Evolutionary conservation across 2,888 invertebrate species (phyloP).

Genomic region (Acanthosepion lycidas): DNA sequence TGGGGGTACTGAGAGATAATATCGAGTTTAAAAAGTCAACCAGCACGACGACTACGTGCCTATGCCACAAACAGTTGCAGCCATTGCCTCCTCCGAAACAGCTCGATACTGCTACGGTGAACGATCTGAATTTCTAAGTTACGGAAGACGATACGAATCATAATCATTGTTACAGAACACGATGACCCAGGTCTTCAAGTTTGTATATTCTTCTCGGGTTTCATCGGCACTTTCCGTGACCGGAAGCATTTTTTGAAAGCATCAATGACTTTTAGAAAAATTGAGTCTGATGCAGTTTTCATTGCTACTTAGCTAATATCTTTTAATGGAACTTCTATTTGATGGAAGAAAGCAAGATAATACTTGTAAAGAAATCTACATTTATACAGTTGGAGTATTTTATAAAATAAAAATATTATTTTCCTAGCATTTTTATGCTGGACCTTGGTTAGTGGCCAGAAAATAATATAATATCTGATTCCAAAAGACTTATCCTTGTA

Average conservation of each 20-base stretch:
- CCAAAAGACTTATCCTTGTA: too few species aligned
- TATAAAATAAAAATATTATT: too few species aligned
- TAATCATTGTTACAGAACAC: background rate
- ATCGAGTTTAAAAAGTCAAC: background rate
- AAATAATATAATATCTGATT: too few species aligned
- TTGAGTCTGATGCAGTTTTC: too few species aligned
- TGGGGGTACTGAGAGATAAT: background rate
- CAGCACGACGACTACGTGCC: slow-evolving; percentile 38
- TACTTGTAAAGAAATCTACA: too few species aligned
- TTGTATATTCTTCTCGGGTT: background rate
- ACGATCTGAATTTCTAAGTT: background rate
- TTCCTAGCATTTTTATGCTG: too few species aligned
- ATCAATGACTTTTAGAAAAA: background rate
- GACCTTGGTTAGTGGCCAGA: too few species aligned
- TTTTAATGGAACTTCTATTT: too few species aligned
- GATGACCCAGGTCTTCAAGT: background rate
- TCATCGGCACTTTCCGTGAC: slow-evolving; percentile 7
- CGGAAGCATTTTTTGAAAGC: background rate
- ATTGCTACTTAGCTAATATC: too few species aligned
- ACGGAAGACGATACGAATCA: background rate
- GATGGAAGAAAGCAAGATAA: too few species aligned
- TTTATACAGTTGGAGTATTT: too few species aligned
- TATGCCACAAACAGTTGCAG: slow-evolving; percentile 36
- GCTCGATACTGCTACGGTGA: background rate
- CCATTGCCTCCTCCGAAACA: slow-evolving; percentile 43